phyloP scores from a whole-genome alignment of 2,888 invertebrate genomes.

The Leucania comma region DNA sequence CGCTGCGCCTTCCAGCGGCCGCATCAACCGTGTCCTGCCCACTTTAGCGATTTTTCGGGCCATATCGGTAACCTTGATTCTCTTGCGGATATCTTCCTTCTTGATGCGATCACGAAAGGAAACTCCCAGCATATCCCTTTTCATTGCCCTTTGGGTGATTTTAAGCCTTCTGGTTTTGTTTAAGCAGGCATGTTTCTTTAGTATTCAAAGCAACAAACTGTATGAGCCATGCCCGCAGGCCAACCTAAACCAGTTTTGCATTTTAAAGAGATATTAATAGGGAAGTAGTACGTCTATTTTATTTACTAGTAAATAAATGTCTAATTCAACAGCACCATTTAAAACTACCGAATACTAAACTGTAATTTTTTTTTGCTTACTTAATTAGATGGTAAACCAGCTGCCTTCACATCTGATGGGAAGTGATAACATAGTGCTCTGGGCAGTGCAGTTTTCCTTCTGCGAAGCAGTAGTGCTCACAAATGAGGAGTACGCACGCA shows the following conservation, averaged over 20 bases:
- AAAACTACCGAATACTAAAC: not conserved
- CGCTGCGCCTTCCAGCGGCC: too few relatives aligned
- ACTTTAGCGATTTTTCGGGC: too few relatives aligned
- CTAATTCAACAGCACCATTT: not conserved
- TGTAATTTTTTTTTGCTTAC: not conserved
- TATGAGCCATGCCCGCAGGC: conserved; percentile 10
- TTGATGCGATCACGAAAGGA: too few relatives aligned
- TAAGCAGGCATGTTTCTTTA: not conserved
- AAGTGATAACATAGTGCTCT: too few relatives aligned
- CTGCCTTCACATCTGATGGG: not conserved
- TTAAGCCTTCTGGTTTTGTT: not conserved
- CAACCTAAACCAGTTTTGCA: conserved; percentile 1
- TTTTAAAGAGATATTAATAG: conserved; percentile 4
- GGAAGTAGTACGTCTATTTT: conserved; percentile 14
- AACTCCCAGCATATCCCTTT: too few relatives aligned
- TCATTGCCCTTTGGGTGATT: too few relatives aligned
- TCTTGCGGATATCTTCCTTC: too few relatives aligned
- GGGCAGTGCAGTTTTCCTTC: too few relatives aligned
- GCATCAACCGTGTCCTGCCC: too few relatives aligned
- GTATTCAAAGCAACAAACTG: conserved; percentile 5
- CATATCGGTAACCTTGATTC: too few relatives aligned
- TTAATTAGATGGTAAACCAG: not conserved
- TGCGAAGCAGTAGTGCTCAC: too few relatives aligned
- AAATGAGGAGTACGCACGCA: too few relatives aligned
- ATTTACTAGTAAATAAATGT: conserved; percentile 10